phyloP scores from a whole-genome alignment of 1,140 invertebrate species.

The Dolichoris vasculosae region DNA sequence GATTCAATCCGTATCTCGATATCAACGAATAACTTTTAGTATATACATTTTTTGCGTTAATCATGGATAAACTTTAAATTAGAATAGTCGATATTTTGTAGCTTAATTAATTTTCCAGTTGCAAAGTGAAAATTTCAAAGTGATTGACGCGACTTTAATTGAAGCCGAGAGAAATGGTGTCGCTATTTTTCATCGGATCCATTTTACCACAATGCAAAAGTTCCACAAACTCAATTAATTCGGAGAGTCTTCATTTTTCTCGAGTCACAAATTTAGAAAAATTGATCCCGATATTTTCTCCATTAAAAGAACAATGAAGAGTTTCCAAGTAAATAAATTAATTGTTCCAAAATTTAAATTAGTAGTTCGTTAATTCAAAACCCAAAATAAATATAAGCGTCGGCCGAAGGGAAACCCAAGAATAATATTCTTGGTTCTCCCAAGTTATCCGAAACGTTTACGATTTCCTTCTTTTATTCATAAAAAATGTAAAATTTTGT shows the following conservation, averaged over 20 bases:
- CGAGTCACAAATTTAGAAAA: not conserved
- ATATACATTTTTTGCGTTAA: not conserved
- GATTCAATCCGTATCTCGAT: no score
- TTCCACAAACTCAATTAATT: slow-evolving; percentile 29
- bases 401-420: not conserved
- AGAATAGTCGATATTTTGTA: not conserved
- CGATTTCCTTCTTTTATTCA: not conserved
- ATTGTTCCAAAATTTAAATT: not conserved
- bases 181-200: slow-evolving; percentile 22
- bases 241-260: not conserved
- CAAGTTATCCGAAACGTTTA: not conserved
- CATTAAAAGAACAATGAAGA: not conserved
- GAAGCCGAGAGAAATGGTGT: slow-evolving; percentile 6
- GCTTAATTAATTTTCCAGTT: slow-evolving; percentile 39
- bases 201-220: slow-evolving; percentile 28
- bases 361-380: not conserved
- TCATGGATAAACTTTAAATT: not conserved
- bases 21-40: not conserved
- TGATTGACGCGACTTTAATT: slow-evolving; percentile 39
- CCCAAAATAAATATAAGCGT: not conserved
- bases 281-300: not conserved
- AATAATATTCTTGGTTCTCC: not conserved
- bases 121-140: slow-evolving; percentile 30
- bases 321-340: not conserved
- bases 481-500: not conserved